These are phyloP conservation scores for Bovichtus variegatus DNA, from an alignment of 2,797 vertebrate genomes.

Conservation along the genomic window DNA sequence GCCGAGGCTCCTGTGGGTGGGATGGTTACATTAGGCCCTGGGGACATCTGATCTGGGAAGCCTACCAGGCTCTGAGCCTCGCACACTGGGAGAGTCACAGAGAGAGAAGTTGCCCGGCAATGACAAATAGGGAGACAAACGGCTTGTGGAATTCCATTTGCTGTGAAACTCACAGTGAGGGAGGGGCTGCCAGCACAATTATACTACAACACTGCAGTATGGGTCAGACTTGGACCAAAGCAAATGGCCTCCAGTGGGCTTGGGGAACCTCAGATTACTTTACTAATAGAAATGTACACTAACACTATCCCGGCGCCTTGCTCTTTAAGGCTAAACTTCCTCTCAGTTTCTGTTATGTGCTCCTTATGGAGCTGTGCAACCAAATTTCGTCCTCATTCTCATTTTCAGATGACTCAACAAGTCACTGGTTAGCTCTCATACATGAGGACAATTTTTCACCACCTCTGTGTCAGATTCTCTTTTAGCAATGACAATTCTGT, in stretches of 20 bases:
- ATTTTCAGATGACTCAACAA: conserved; percentile 5
- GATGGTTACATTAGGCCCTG: conserved; percentile 51
- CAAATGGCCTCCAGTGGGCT: conserved; percentile 22
- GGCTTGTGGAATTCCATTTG: conserved; percentile 63
- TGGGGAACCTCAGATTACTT: conserved; percentile 29
- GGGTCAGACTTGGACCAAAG: conserved; percentile 45
- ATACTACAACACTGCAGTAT: conserved; percentile 43
- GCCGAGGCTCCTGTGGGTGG: conserved; percentile 69
- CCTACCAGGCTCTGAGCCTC: conserved; percentile 65
- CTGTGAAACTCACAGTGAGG: conserved; percentile 54
- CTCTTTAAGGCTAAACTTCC: conserved; percentile 22
- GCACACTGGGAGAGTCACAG: conserved; percentile 52
- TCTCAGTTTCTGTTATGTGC: conserved; percentile 26
- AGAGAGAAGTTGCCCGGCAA: conserved; percentile 65
- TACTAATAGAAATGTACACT: conserved; percentile 28
- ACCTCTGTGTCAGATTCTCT: conserved; percentile 10
- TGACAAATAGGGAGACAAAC: conserved; percentile 72
- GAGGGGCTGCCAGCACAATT: conserved; percentile 42
- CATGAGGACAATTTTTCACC: conserved; percentile 12
- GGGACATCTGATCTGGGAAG: conserved; percentile 62
- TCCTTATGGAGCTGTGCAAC: conserved; percentile 11
- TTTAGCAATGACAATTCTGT: conserved; percentile 39
- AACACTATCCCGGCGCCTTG: conserved; percentile 13
- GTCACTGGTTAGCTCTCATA: conserved; percentile 8
- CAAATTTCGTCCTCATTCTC: conserved; percentile 2